phyloP scores from a whole-genome alignment of 2,888 invertebrate species.

The Tenthredo livida region DNA sequence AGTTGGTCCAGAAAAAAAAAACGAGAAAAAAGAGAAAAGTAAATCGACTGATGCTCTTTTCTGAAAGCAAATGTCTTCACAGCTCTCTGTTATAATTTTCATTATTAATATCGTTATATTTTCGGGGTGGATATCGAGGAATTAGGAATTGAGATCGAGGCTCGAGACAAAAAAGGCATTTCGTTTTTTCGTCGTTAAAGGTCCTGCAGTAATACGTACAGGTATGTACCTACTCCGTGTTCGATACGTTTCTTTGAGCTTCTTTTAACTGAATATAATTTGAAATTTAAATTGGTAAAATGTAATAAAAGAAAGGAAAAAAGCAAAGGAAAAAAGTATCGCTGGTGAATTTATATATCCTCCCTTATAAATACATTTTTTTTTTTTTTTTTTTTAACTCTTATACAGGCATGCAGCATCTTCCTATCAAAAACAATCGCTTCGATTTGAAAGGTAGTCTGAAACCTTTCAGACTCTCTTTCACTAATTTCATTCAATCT shows the following conservation, averaged over 20 bases:
- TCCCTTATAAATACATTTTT: too few species aligned
- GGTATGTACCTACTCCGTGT: background rate
- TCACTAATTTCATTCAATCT: background rate
- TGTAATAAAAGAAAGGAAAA: too few species aligned
- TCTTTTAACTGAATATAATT: conserved; percentile 25
- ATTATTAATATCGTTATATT: background rate
- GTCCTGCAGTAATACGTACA: background rate
- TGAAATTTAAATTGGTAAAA: conserved; percentile 11
- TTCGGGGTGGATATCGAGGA: background rate
- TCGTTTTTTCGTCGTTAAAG: background rate
- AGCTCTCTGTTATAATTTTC: background rate
- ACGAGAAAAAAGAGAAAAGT: too few species aligned
- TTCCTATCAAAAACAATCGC: background rate
- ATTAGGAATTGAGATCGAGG: background rate
- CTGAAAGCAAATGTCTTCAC: background rate
- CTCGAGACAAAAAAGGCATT: background rate
- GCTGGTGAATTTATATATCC: background rate
- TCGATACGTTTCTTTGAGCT: conserved; percentile 6
- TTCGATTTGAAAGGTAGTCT: background rate
- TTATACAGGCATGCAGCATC: background rate
- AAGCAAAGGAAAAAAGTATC: background rate
- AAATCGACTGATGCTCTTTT: background rate
- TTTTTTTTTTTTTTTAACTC: background rate
- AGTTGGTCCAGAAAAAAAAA: too few species aligned
- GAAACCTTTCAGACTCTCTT: background rate